Evolutionary conservation across 2,113 vertebrate species (phyloP), one percentile per base, ranked within the genome.

Genomic region (Myotis lucifugus): DNA sequence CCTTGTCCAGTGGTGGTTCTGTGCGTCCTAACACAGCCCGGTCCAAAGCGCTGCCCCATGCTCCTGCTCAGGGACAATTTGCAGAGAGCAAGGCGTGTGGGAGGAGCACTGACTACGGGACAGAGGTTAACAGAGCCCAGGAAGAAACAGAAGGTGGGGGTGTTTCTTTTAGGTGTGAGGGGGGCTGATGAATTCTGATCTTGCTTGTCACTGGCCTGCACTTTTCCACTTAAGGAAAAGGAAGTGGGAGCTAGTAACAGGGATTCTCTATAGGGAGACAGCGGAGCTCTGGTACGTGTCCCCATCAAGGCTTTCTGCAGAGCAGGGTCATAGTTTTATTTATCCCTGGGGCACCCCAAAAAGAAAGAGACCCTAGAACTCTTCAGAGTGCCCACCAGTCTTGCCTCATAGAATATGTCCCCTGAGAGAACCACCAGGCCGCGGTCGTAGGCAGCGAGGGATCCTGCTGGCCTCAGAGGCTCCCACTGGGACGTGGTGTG

Each of bases 381-480:
- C 32, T 74, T 19, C 10, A 67, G 46, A 74, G 48, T n/a, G 0
- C 37, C 34, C 40, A 19, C 3, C 29, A 19, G 88, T 0, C 95
- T 93, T 93, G 99, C 99, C 98, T 99, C 98, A 0, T 97, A 95
- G 96, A 98, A 98, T 97, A 99, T 97, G 91, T 98, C 99, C 52
- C 92, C 97, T 0, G 98, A 98, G 98, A 98, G 95, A 56, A 77
- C 94, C 40, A 98, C 98, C 97, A 98, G 98, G 54, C 96, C 5
- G 9, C 98, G 98, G 93, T 97, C 98, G 92, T 98, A 98, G 94
- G 97, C 3, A 2, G 98, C 91, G 17, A 99, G 98, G 2, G 97
- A 69, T 14, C 59, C 48, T 89, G 97, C 70, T 40, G 94, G 98
- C 70, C 98, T 97, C 85, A 98, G 85, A 0, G 90, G 90, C 56